Base-by-base conservation (phyloP, 2,113 vertebrate genomes). In the Herpetotheres cachinnans region DNA sequence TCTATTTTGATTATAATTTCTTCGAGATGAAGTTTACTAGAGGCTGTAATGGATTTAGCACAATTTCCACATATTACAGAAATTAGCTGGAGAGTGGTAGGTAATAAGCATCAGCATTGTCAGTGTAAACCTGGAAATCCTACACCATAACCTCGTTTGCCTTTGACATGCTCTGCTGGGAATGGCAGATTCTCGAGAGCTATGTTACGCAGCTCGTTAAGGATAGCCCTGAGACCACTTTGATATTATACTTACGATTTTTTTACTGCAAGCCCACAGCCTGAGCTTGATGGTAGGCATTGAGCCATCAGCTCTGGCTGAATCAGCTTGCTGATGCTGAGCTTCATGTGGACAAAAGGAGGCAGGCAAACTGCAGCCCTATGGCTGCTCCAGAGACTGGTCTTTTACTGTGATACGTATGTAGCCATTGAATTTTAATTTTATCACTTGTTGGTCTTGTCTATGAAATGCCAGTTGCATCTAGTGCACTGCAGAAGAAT, bases 161-260 rank as follows among this genome's bases (percentile, higher is more conserved):
- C 32, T 71, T 76, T 36, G 34, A 17, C 0, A 2, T 83, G 32
- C 25, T 80, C 19, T 86, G 21, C 44, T 55, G 18, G 50, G 44
- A 50, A 24, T 59, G 38, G 38, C 52, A 24, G n/a, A 2, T 29
- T 82, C 38, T 36, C 34, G 6, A 38, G 85, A 84, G 44, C 46
- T 77, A 5, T 13, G 0, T 61, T 69, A 6, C 0, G 0, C 49
- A 56, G 44, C 46, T 83, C 16, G 44, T 38, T 65, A 13, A 65
- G 72, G 76, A 52, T 66, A 52, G 46, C n/a, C 46, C 42, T 17
- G 7, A 27, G 78, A 52, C 50, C 34, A 3, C 9, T 30, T 44
- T 0, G 4, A 0, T 63, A 3, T 14, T 34, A 3, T 0, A 10
- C 27, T 73, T 40, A 26, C 0, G 1, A 13, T 54, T 6, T 27